Evolutionary conservation across 2,888 invertebrate species (phyloP), one percentile per base, ranked within the genome.

Genomic region (Cosmia pyralina): DNA sequence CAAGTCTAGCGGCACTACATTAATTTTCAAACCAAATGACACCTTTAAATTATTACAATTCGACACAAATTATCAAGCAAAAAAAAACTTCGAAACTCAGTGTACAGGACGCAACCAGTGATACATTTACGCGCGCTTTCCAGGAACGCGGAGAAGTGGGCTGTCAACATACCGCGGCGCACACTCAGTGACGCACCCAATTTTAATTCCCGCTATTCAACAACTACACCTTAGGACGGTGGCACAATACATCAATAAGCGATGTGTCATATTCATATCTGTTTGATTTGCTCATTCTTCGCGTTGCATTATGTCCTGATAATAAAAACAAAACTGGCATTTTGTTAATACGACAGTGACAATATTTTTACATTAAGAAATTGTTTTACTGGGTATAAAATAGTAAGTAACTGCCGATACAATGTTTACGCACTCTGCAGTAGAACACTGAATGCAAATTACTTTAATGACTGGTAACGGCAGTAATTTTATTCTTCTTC

Each of bases 121-220:
- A 77, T 84, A 83, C 85, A 75, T 84, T 85, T 75, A 84, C 85
- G 80, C 75, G 75, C 77, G 64, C 67, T 85, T 85, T 85, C 85
- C 85, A 75, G 85, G 86, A 85, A 85, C 79, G 76, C 76, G 77
- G 77, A 72, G 82, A 85, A 86, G 83, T 85, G 83, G 82, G 77
- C 66, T 79, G 86, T 85, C 83, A 78, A 80, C 85, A 85, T 78
- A 77, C 73, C 75, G 50, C 60, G 72, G 62, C 62, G 69, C 53
- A 17, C 68, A 69, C 69, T 77, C 78, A 50, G 57, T 85, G 85
- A 85, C 86, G 85, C 85, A 85, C 79, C 75, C 80, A 76, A 76
- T 84, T 85, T 85, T 75, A 85, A 85, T 86, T 84, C 85, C 80
- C 85, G 85, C 86, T 85, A 84, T 80, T 85, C 85, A 83, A 74